phyloP scores from a whole-genome alignment of 2,113 vertebrate species.

The Prionailurus viverrinus region DNA sequence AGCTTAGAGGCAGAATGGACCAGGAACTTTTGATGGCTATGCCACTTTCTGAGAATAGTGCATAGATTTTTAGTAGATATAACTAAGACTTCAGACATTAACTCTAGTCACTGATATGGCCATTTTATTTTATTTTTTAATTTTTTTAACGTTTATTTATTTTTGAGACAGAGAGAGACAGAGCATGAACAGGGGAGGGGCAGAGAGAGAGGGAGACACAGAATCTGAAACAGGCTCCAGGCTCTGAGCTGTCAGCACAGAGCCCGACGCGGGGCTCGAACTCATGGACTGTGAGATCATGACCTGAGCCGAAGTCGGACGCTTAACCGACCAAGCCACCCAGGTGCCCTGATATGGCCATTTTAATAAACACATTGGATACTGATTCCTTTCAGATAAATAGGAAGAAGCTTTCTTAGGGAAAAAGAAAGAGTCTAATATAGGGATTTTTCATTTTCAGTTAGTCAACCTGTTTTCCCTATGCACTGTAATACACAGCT shows the following conservation, averaged over 20 bases:
- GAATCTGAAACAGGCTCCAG: no score
- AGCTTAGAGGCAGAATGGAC: neutral
- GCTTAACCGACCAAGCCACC: no score
- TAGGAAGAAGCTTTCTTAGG: neutral
- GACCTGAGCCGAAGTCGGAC: no score
- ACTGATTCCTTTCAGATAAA: neutral
- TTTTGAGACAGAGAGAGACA: no score
- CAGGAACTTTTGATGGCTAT: neutral
- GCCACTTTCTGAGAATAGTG: neutral
- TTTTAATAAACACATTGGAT: constrained; percentile 4
- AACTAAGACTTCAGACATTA: constrained; percentile 44
- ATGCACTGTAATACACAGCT: neutral
- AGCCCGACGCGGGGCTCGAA: no score
- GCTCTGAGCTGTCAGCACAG: no score
- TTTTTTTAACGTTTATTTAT: no score
- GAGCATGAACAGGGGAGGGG: no score
- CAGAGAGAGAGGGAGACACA: no score
- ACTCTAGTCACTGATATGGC: neutral
- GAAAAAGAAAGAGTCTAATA: neutral
- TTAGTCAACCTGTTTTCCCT: neutral
- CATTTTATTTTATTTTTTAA: neutral
- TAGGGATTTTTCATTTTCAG: neutral
- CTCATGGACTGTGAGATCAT: no score
- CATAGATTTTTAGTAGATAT: neutral
- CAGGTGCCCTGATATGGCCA: neutral